These are phyloP conservation scores for Chrysemys picta DNA, from an alignment of 2,113 vertebrate species.

Conservation along the genomic window DNA sequence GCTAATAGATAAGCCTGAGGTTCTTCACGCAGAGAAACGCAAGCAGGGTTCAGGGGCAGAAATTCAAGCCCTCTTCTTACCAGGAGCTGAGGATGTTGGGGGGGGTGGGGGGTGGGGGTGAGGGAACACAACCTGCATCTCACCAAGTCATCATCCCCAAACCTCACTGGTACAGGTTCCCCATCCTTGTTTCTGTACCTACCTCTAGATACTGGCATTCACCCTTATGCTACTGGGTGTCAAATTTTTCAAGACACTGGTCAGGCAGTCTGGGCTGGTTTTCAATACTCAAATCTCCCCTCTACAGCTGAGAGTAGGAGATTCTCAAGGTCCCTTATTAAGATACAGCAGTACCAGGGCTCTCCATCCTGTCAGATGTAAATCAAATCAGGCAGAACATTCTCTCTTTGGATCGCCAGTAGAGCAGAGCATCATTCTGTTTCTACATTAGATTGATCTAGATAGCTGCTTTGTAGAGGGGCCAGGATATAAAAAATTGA, in stretches of 20 bases:
- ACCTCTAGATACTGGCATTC: neutral
- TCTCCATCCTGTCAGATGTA: rapidly evolving
- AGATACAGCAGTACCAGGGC: neutral
- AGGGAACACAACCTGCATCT: neutral
- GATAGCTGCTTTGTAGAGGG: neutral
- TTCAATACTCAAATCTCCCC: rapidly evolving
- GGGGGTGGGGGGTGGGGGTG: neutral
- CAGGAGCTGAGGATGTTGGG: neutral
- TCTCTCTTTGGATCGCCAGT: neutral
- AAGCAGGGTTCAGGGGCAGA: neutral
- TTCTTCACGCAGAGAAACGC: neutral
- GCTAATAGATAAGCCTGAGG: neutral
- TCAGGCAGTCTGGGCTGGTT: neutral
- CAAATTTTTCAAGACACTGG: neutral
- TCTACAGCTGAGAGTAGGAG: neutral
- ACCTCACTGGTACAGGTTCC: neutral
- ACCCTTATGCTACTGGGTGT: neutral
- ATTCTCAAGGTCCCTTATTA: neutral
- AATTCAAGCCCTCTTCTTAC: neutral
- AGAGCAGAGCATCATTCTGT: neutral
- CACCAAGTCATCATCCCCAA: neutral
- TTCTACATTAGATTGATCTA: neutral
- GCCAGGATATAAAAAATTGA: rapidly evolving
- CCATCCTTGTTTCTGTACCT: neutral
- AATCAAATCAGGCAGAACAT: neutral